Conservation (phyloP, 2,888 invertebrate genomes). For the Ornithoptera priamus region DNA sequence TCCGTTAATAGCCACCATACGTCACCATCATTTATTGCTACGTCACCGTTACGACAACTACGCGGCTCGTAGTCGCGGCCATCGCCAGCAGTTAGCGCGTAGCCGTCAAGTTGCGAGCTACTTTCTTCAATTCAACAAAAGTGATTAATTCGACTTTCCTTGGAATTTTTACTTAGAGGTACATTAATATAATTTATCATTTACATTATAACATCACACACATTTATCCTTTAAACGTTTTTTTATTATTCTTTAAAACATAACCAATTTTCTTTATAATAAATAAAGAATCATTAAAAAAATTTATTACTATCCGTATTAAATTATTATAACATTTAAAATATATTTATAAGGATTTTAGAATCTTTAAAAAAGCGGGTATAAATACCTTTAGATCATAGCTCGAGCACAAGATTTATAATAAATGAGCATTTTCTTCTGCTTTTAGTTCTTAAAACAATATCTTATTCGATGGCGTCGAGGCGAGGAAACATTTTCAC, state of each 20-base stretch:
- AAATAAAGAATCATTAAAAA: too few species aligned
- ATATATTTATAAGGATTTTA: too few species aligned
- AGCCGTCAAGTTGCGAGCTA: constrained; percentile 32
- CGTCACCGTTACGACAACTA: constrained; percentile 44
- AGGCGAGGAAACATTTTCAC: constrained; percentile 44
- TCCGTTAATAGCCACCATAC: constrained; percentile 28
- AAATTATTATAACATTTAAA: too few species aligned
- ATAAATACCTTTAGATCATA: not conserved
- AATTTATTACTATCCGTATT: too few species aligned
- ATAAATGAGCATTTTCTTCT: not conserved
- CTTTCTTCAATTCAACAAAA: constrained; percentile 14
- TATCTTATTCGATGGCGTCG: constrained; percentile 47
- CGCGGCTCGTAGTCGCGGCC: constrained; percentile 24
- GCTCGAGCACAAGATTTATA: not conserved
- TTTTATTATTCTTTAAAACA: not conserved
- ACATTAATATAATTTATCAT: constrained; percentile 3
- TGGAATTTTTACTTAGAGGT: constrained; percentile 21
- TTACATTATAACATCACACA: not conserved
- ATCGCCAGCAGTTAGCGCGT: constrained; percentile 38
- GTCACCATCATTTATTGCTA: constrained; percentile 35
- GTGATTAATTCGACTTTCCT: constrained; percentile 13
- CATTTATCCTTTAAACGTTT: not conserved
- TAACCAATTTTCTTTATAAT: too few species aligned
- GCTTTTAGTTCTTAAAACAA: constrained; percentile 16
- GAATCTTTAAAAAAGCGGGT: not conserved